Evolutionary conservation across 2,888 invertebrate species (phyloP), one percentile per base, ranked within the genome.

Genomic region (Ectropis crepuscularia): DNA sequence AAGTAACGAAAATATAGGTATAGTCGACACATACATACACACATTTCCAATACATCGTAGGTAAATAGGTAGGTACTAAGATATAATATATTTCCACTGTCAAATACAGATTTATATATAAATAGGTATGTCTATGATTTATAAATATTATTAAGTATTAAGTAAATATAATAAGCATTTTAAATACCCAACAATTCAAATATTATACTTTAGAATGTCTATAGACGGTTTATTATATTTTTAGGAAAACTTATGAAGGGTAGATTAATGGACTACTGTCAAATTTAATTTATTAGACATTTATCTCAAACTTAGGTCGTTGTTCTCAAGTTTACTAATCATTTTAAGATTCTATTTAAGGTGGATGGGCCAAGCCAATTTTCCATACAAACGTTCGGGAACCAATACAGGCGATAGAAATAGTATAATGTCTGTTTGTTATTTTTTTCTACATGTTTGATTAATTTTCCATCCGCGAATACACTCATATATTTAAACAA

Each of bases 81-180:
- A 28, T 28, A 39, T 81, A 83, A 85, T 82, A 84, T 79, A 89
- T 87, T 88, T 88, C 82, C 89, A 89, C 62, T 87, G 89, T 86
- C 88, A 90, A 85, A 71, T 55, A 72, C 58, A 47, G 57, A 39
- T 53, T 38, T n/a, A 53, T 16, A 49, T 8, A 48, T 47, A 45
- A 0, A 39, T 53, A 45, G 16, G 16, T 28, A 7, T 47, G 47
- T 28, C 6, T 28, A 41, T 12, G 45, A 43, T 43, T 42, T 36
- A 48, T 47, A 42, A 7, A 47, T 37, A 41, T 57, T 38, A 8
- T 8, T 49, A 12, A 43, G 28, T 12, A 42, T 39, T 5, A 42
- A 36, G 36, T n/a, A 16, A 39, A 47, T 36, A 46, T 11, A 36
- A 48, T 8, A 37, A 53, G 53, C 5, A 41, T 12, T 41, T 36